Evolutionary conservation across 2,113 vertebrate species (phyloP), one percentile per base, ranked within the genome.

Genomic region (Trogon surrucura): DNA sequence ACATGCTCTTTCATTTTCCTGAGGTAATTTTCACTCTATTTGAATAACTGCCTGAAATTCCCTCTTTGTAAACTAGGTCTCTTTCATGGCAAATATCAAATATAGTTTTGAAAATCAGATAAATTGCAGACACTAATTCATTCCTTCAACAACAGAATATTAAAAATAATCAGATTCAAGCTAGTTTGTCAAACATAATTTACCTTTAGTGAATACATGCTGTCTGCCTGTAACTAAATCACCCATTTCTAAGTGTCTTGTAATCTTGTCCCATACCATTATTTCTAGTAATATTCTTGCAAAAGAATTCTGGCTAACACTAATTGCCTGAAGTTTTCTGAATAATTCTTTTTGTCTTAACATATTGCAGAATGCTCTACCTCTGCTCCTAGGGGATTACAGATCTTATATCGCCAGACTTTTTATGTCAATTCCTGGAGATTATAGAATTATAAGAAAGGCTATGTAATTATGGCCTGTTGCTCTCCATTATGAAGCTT

Each of bases 1-100:
- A 94, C 83, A 36, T 58, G 70, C 77, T 92, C 85, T 93, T 96
- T 95, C 83, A 92, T 93, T 96, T 95, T 94, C 80, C 69, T 88
- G 70, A 82, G 88, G 94, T 94, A 91, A 91, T 93, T 96, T 93
- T 92, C 77, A 87, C 58, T 81, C 57, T 86, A n/a, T 90, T 84
- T 92, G 57, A 79, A 75, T 80, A 92, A 79, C 48, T 79, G 61
- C 36, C 72, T 91, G 62, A 92, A 73, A 51, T 69, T 84, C 17
- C 16, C 10, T 25, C 36, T 62, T 75, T 44, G 17, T 87, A 86
- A 94, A 79, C 56, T 67, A 48, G 23, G 34, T 75, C 41, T 79
- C 11, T 91, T 75, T 74, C 57, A 32, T 61, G 27, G 50, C 27
- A 81, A 94, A 86, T 84, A 88, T 71, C 56, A 96, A 92, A 88